These are phyloP conservation scores for Harpalus rufipes DNA, from an alignment of 2,888 invertebrate species.

Conservation along the genomic window DNA sequence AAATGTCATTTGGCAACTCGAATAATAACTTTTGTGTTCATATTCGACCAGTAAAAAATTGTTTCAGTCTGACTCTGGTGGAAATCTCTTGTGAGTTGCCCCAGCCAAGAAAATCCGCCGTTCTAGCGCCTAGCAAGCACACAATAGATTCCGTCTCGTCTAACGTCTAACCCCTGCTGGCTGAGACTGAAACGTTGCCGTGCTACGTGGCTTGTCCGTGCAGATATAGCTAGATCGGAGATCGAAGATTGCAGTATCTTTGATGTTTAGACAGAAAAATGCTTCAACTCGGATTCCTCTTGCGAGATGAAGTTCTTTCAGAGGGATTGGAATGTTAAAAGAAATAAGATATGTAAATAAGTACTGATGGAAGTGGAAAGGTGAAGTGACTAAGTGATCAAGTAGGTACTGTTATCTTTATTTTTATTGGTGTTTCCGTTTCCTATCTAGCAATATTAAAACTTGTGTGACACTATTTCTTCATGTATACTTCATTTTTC, in stretches of 20 bases:
- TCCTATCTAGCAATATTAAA: background rate
- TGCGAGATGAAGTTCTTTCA: background rate
- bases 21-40: too few relatives aligned
- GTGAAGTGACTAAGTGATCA: too few relatives aligned
- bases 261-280: slow-evolving; percentile 56
- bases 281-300: slow-evolving; percentile 14
- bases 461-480: background rate
- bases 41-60: too few relatives aligned
- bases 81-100: slow-evolving; percentile 43
- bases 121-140: slow-evolving; percentile 29
- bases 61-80: slow-evolving; percentile 12
- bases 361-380: background rate
- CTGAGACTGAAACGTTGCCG: background rate
- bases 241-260: slow-evolving; percentile 31
- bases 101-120: slow-evolving; percentile 22
- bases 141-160: slow-evolving; percentile 55
- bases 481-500: background rate
- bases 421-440: background rate
- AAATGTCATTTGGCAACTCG: too few relatives aligned
- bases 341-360: background rate
- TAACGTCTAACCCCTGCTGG: background rate
- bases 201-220: background rate
- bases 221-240: slow-evolving; percentile 14
- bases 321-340: slow-evolving; percentile 18
- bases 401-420: background rate